phyloP scores from a whole-genome alignment of 1,140 invertebrate species.

The Sweltsa coloradensis region DNA sequence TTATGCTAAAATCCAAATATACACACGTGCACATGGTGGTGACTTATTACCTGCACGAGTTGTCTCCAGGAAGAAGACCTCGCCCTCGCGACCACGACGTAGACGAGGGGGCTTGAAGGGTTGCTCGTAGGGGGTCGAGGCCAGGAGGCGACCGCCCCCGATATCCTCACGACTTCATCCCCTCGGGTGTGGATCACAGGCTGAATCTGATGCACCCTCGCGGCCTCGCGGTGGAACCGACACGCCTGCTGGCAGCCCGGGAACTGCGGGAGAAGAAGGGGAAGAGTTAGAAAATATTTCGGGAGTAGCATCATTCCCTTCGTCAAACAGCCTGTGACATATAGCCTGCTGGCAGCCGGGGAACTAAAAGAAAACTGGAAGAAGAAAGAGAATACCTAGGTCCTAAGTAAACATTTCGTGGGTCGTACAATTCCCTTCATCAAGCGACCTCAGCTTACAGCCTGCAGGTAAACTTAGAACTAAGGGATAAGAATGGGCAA shows the following conservation, averaged over 20 bases:
- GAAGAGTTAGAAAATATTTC: slow-evolving; percentile 1
- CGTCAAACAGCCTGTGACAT: too few species aligned
- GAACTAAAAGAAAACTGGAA: too few species aligned
- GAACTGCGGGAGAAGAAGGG: slow-evolving; percentile 40
- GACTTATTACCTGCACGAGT: slow-evolving; percentile 33
- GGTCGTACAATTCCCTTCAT: too few species aligned
- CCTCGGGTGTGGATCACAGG: slow-evolving; percentile 53
- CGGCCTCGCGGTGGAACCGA: slow-evolving; percentile 46
- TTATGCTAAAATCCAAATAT: background rate
- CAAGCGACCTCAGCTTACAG: too few species aligned
- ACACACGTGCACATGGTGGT: background rate
- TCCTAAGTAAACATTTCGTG: too few species aligned
- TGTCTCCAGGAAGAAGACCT: slow-evolving; percentile 48
- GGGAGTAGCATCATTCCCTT: too few species aligned
- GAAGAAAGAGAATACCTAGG: too few species aligned
- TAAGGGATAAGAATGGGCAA: too few species aligned
- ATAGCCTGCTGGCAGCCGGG: too few species aligned
- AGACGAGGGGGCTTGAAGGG: slow-evolving; percentile 39
- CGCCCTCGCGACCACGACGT: slow-evolving; percentile 48
- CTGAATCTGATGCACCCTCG: slow-evolving; percentile 40
- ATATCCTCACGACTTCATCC: slow-evolving; percentile 44
- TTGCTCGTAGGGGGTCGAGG: slow-evolving; percentile 38
- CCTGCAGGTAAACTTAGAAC: too few species aligned
- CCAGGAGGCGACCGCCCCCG: slow-evolving; percentile 42
- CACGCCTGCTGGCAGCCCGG: slow-evolving; percentile 54